Evolutionary conservation across 30 jellyfish, hydroid and myxozoan genomes (phyloP).

Genomic region (Turritopsis rubra): DNA sequence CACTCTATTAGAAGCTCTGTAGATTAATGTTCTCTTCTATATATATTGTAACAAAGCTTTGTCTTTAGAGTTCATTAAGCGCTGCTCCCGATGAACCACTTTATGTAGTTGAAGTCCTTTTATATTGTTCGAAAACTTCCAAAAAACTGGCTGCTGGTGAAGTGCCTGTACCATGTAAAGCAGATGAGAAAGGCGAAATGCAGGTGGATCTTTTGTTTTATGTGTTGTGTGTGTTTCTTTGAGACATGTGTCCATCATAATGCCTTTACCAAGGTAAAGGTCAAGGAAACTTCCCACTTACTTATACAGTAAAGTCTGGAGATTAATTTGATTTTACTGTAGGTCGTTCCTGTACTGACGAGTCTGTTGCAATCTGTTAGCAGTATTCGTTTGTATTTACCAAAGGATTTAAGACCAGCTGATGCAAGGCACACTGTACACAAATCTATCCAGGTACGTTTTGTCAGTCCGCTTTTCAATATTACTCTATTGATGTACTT

Average conservation of each 20-base stretch:
- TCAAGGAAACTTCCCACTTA: no score
- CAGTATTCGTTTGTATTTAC: conserved; percentile 87
- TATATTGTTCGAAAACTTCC: conserved; percentile 83
- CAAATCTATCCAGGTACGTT: conserved; percentile 77
- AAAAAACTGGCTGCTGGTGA: conserved; percentile 94
- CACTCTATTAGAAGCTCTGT: no score
- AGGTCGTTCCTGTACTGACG: conserved; percentile 91
- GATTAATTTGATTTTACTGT: no score
- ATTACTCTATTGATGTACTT: no score
- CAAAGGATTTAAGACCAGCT: conserved; percentile 83
- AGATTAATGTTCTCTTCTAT: no score
- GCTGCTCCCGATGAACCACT: conserved; percentile 58
- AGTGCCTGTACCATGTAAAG: conserved; percentile 83
- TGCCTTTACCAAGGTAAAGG: no score
- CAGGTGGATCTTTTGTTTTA: conserved; percentile 64
- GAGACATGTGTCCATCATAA: no score
- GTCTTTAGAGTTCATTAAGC: conserved; percentile 42
- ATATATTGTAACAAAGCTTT: background rate
- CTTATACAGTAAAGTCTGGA: no score
- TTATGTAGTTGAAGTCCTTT: conserved; percentile 82
- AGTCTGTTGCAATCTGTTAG: conserved; percentile 61
- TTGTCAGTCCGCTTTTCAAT: background rate
- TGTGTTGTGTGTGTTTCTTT: no score
- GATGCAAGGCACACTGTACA: conserved; percentile 96
- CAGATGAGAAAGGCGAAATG: conserved; percentile 96